Percentiles rank a stretch among this genome's conserved stretches.
Evolutionary conservation across 2,888 invertebrate genomes (phyloP).

Genomic region (Junonia oenone): DNA sequence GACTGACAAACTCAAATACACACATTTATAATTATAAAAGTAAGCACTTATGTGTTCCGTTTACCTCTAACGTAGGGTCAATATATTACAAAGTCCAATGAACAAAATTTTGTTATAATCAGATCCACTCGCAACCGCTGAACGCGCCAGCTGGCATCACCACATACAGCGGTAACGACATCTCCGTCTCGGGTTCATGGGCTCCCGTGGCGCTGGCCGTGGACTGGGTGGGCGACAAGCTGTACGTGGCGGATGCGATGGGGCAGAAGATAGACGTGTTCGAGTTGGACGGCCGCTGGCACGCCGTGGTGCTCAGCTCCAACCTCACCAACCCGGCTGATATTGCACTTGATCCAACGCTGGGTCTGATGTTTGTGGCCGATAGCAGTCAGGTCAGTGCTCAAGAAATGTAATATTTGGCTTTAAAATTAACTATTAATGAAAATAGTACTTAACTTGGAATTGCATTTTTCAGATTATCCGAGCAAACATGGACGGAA

Average conservation of each 20-base stretch:
- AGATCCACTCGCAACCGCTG: conserved; percentile 82
- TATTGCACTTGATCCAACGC: conserved; percentile 94
- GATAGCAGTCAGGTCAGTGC: conserved; percentile 86
- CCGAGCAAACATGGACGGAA: conserved; percentile 96
- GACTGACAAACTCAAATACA: too few relatives aligned
- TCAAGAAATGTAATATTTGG: too few relatives aligned
- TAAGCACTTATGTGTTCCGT: too few relatives aligned
- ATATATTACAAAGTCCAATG: background rate
- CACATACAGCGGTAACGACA: conserved; percentile 80
- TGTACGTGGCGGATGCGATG: conserved; percentile 95
- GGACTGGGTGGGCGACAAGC: conserved; percentile 97
- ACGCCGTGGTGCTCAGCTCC: conserved; percentile 94
- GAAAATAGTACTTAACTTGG: too few relatives aligned
- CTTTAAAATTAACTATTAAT: background rate
- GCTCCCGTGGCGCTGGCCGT: conserved; percentile 94
- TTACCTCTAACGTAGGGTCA: too few relatives aligned
- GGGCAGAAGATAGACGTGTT: conserved; percentile 96
- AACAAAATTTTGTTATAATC: conserved; percentile 11
- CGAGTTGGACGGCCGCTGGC: conserved; percentile 90
- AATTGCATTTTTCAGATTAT: conserved; percentile 82
- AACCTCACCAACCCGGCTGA: conserved; percentile 95
- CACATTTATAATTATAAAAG: too few relatives aligned
- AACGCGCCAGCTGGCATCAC: conserved; percentile 59
- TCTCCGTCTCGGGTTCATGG: conserved; percentile 91
- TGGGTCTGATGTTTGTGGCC: conserved; percentile 92